Evolutionary conservation across 2,113 vertebrate species (phyloP), one percentile per base, ranked within the genome.

Genomic region (Promerops cafer): DNA sequence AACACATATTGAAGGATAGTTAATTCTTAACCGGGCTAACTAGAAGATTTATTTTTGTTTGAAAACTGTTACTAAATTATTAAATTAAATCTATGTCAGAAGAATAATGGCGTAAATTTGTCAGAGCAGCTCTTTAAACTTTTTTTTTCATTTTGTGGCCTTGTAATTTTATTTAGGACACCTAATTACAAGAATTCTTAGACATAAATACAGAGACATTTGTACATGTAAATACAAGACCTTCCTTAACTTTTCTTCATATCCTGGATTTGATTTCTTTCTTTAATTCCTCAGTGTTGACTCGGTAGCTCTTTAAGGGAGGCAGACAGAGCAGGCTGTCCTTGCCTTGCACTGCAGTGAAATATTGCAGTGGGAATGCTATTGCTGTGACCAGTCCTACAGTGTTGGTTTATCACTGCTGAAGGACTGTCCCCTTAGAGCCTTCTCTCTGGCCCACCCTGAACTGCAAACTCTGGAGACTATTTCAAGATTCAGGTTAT

Each of bases 361-460:
- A 45, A 52, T 20, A 4, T 78, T 91, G 17, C 33, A 50, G 30
- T 17, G 23, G 64, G 22, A 44, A 15, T 16, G 45, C 31, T 49
- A 9, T 47, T 65, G 17, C 40, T 1, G 0, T 54, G 80, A 37
- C 10, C 49, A 45, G 0, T 40, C 33, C 59, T 37, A 11, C 12
- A 39, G 49, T 23, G 44, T 37, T n/a, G 10, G 26, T 68, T 85
- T 3, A 2, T 54, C 52, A 4, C 15, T 74, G 17, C n/a, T 88
- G 44, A 63, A 33, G 78, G 66, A 8, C 13, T 39, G 1, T 49
- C 57, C 33, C 37, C 4, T 49, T 44, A 37, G 13, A 10, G 72
- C 54, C n/a, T 60, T 5, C 26, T 44, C 50, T 74, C n/a, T 54
- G 33, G 2, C 10, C 15, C 11, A 27, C 11, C 78, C 63, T 81